Evolutionary conservation across 2,888 invertebrate species (phyloP), one percentile per base, ranked within the genome.

Genomic region (Philaethria dido): DNA sequence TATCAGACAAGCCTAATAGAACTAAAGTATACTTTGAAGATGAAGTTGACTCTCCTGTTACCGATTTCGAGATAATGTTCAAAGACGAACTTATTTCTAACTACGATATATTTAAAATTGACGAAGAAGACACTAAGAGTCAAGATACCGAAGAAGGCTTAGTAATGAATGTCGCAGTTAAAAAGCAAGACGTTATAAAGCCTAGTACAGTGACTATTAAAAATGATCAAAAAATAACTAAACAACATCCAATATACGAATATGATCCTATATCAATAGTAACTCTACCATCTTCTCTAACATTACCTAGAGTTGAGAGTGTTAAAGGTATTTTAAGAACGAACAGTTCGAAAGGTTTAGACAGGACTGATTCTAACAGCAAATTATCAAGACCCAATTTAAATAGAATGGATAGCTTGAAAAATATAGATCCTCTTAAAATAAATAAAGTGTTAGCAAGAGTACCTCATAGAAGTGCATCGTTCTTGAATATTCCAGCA

Each of bases 21-120:
- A 91, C 91, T 20, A 92, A 92, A 74, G 93, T 93, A 0, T 91
- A 93, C 73, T 93, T 93, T 70, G 92, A 92, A 78, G 93, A 93
- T 42, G 92, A 93, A 79, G 87, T 92, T 0, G 87, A 93, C 62
- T 90, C 91, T 0, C 92, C 91, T 0, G 88, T 93, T 2, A 92
- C 93, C 1, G 93, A 93, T 78, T 93, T 93, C 62, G 93, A 93
- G 80, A 93, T 93, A 1, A 93, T 93, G 93, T 93, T 93, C 77
- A 92, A 93, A 81, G 93, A 93, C 70, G 93, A 93, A 78, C 81
- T 93, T 0, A 69, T 86, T 2, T 79, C 85, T 0, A 84, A 82
- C 45, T 81, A 89, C 63, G 87, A 88, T 47, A 93, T 93, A 84
- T 92, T 91, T 68, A 92, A 93, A 73, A 93, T 93, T 22, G 93